Percentiles rank a stretch among this genome's conserved stretches.
Evolutionary conservation across 2,797 vertebrate species (phyloP).

Genomic region (Argyrosomus regius): DNA sequence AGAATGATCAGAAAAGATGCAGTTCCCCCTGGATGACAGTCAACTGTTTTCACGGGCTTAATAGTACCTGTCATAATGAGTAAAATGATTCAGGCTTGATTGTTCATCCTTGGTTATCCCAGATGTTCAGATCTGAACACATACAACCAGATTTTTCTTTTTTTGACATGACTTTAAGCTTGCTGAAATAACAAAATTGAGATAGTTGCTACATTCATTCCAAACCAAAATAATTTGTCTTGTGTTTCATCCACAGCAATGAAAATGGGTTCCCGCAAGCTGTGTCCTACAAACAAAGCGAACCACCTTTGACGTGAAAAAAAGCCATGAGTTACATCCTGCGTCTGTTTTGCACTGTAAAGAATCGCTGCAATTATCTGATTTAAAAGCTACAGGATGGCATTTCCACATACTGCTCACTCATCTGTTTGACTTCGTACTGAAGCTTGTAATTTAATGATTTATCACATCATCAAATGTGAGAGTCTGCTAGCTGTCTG

Average conservation of each 20-base stretch:
- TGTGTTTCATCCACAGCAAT: slow-evolving; percentile 67
- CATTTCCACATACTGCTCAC: slow-evolving; percentile 18
- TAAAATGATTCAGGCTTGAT: background rate
- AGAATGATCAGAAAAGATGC: background rate
- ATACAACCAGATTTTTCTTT: background rate
- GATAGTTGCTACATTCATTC: too few relatives aligned
- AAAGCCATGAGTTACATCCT: background rate
- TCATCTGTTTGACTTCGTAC: slow-evolving; percentile 33
- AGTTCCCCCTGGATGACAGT: background rate
- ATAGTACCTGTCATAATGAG: background rate
- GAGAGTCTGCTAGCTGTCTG: slow-evolving; percentile 34
- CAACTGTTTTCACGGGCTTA: background rate
- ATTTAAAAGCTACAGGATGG: slow-evolving; percentile 25
- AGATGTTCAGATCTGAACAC: background rate
- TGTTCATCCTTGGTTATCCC: background rate
- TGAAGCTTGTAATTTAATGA: slow-evolving; percentile 34
- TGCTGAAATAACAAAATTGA: too few relatives aligned
- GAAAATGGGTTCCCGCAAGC: slow-evolving; percentile 74
- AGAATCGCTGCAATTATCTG: slow-evolving; percentile 13
- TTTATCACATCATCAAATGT: slow-evolving; percentile 51
- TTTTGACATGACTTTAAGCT: background rate
- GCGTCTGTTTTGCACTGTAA: slow-evolving; percentile 10
- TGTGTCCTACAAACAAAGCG: slow-evolving; percentile 64
- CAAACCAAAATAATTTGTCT: slow-evolving; percentile 1
- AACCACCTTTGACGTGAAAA: slow-evolving; percentile 53